Evolutionary conservation across 53 echinoderm and acorn worm genomes (phyloP), one percentile per base, ranked within the genome.

Genomic region (Paelopatides confundens): DNA sequence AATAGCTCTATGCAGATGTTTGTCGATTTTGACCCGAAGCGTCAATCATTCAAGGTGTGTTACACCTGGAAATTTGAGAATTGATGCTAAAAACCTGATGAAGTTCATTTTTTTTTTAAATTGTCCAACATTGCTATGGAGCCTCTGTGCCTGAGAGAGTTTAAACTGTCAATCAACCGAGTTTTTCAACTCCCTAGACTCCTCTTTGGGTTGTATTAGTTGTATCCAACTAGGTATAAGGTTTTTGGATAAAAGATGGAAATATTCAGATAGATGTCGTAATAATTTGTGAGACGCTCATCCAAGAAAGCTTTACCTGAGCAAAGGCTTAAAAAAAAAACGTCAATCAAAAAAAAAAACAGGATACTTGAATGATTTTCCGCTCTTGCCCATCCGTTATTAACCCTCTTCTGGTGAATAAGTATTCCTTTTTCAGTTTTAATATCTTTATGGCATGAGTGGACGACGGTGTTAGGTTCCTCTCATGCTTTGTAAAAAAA

Each of bases 21-120:
- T 83, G 63, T 83, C 84, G 84, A 83, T 83, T 83, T 65, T 83
- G 84, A 83, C 84, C 84, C 62, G 65, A 63, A 83, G 84, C 84
- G 65, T 83, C 84, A 83, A 83, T 83, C 84, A 64, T 83, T 83
- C 84, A 83, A 83, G 84, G 84, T 83, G 84, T 65, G 84, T 46
- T 83, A 83, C 84, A 83, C 84, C 84, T 83, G 84, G 84, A 83
- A 83, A 83, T 83, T 83, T 83, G 84, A 83, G 84, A 64, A 83
- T 64, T 83, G 65, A 65, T 83, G 84, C 84, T 83, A 83, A 65
- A 64, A 83, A 83, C 84, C 65, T 83, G 84, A 83, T 46, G 84
- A 40, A 83, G 63, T 83, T 83, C 84, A 83, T 64, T 83, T 83
- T n/a, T 83, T 83, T 83, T 36, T 40, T 83, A 83, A 83, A 65